These are phyloP conservation scores for Ateles fusciceps DNA, from an alignment of 2,797 vertebrate species.

Conservation along the genomic window DNA sequence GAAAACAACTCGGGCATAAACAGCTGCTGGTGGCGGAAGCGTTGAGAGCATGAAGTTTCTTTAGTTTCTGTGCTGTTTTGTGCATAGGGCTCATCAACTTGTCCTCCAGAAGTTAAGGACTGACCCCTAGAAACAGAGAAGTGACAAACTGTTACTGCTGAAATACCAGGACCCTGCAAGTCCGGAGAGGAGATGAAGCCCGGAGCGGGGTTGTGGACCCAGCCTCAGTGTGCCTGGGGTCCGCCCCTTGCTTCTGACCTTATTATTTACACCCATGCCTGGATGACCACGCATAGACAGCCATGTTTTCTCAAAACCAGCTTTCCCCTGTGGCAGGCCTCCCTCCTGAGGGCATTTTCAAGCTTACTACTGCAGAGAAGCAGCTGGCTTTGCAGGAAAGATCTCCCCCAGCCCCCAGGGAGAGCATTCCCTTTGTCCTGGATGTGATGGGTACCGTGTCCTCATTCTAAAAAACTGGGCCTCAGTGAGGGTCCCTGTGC, in stretches of 20 bases:
- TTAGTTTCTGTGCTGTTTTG: neutral
- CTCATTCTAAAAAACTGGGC: neutral
- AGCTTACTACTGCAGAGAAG: neutral
- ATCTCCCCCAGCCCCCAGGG: neutral
- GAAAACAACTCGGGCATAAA: neutral
- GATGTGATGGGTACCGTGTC: neutral
- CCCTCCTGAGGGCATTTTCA: neutral
- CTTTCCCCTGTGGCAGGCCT: neutral
- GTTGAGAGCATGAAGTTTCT: neutral
- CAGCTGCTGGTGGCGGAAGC: neutral
- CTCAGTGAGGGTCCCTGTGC: neutral
- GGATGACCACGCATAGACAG: too few species aligned
- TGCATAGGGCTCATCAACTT: neutral
- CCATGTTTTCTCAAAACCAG: neutral
- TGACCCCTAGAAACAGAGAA: neutral
- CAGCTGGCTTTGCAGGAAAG: neutral
- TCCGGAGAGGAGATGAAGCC: neutral
- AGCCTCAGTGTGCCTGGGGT: neutral
- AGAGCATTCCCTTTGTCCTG: neutral
- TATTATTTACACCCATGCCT: neutral
- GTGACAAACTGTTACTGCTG: neutral
- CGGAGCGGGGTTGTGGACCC: neutral
- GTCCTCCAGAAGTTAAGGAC: constrained; percentile 1
- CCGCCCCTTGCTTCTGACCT: neutral
- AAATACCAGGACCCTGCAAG: neutral